Percentiles rank a stretch among this genome's conserved stretches.
These are phyloP conservation scores for Myotis davidii DNA, from an alignment of 2,113 vertebrate species.

Conservation along the genomic window DNA sequence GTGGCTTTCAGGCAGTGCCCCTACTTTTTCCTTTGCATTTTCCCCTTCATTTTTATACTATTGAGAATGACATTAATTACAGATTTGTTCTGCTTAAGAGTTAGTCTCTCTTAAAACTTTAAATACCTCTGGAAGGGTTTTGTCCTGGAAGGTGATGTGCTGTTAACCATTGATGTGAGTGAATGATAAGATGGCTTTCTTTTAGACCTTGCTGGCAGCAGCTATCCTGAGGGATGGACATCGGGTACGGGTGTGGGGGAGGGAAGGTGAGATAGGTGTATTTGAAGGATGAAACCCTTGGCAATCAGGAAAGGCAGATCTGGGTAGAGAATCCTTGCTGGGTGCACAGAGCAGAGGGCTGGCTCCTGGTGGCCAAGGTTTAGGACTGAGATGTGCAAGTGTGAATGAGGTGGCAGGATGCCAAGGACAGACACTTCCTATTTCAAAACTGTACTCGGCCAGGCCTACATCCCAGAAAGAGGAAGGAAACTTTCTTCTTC, in stretches of 20 bases:
- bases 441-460: background rate
- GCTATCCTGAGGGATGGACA: background rate
- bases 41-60: background rate
- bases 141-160: background rate
- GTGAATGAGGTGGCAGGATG: background rate
- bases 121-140: background rate
- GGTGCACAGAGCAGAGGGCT: background rate
- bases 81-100: background rate
- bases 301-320: background rate
- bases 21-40: background rate
- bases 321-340: background rate
- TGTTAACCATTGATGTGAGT: background rate
- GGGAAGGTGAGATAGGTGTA: background rate
- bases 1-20: background rate
- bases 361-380: background rate
- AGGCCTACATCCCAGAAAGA: background rate
- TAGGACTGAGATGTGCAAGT: background rate
- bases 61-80: background rate
- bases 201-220: background rate
- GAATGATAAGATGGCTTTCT: background rate
- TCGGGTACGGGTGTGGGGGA: background rate
- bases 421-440: background rate
- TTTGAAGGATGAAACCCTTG: background rate
- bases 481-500: slow-evolving; percentile 19
- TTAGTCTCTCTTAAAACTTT: background rate